Evolutionary conservation across 2,888 invertebrate genomes (phyloP).

Genomic region (Sepioteuthis lessoniana): DNA sequence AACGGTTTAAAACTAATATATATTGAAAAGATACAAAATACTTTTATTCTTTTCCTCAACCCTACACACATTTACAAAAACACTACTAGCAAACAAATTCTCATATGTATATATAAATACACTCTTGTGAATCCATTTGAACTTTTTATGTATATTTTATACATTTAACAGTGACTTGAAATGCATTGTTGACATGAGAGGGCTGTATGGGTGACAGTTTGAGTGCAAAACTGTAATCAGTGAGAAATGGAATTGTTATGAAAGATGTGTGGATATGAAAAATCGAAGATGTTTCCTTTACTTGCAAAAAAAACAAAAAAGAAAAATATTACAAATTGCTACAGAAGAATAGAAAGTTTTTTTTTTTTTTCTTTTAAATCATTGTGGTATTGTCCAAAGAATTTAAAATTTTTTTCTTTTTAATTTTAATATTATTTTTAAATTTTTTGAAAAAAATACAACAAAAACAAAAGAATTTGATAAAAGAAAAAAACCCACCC

Average conservation of each 20-base stretch:
- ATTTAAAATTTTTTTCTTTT: not conserved
- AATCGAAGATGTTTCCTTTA: not conserved
- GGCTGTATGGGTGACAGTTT: not conserved
- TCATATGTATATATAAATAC: not conserved
- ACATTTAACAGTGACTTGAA: not conserved
- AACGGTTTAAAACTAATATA: too few relatives aligned
- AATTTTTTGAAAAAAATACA: not conserved
- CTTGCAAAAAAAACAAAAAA: not conserved
- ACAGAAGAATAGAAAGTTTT: not conserved
- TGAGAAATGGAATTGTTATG: not conserved
- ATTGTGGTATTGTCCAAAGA: not conserved
- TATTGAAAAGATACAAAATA: not conserved
- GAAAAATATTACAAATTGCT: not conserved
- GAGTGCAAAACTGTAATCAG: not conserved
- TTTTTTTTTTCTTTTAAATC: not conserved
- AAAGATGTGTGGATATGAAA: not conserved
- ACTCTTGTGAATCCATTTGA: not conserved
- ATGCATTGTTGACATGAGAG: slow-evolving; percentile 23
- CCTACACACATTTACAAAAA: not conserved
- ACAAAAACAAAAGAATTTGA: not conserved
- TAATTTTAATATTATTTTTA: not conserved
- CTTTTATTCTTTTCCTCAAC: not conserved
- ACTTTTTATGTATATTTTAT: slow-evolving; percentile 16
- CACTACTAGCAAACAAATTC: not conserved
- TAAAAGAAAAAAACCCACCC: not conserved